Conservation (phyloP, 2,888 invertebrate species). For the Loripinus fragilis region DNA sequence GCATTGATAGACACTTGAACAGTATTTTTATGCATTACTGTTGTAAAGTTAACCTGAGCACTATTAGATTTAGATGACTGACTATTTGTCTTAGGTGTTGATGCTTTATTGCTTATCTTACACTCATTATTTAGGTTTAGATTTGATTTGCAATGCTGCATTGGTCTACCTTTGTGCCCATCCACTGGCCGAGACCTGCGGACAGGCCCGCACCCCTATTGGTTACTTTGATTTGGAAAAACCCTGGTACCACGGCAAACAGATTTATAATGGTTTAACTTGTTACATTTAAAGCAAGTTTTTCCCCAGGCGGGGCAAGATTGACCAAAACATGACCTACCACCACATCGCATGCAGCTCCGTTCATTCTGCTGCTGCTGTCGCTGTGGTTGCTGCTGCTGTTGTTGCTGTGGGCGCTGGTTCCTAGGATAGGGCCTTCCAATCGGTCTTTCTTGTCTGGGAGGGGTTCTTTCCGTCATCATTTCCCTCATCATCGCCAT, state of each 20-base stretch:
- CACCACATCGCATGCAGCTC: background rate
- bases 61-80: background rate
- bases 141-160: background rate
- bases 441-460: background rate
- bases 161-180: background rate
- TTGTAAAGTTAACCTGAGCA: background rate
- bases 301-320: too few relatives aligned
- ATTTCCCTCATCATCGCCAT: background rate
- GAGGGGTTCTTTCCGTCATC: background rate
- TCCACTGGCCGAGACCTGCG: background rate
- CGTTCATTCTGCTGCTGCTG: background rate
- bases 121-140: background rate
- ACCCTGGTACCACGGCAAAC: background rate
- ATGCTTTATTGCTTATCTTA: background rate
- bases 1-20: conserved; percentile 20
- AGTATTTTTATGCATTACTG: conserved; percentile 15
- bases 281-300: background rate
- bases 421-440: background rate
- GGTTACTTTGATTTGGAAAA: background rate
- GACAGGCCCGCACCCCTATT: background rate
- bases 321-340: background rate
- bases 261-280: conserved; percentile 1
- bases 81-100: too few relatives aligned
- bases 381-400: background rate
- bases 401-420: background rate